A percentile compares a stretch with the other conserved stretches of the same genome.
These are phyloP conservation scores for Zaprionus taronus DNA, from an alignment of 1,140 invertebrate genomes.

Conservation along the genomic window DNA sequence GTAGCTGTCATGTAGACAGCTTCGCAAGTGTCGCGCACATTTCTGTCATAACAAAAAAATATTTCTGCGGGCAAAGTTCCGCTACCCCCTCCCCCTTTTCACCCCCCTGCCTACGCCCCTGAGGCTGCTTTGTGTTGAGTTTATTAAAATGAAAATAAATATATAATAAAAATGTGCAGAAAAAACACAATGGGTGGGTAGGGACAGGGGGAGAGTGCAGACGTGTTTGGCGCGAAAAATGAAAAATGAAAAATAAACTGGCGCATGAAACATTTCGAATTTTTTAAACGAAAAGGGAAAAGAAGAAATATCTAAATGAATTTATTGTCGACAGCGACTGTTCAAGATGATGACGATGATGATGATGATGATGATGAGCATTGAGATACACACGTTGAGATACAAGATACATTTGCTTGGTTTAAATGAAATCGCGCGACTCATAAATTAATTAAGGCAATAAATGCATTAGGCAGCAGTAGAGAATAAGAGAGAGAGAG, in stretches of 20 bases:
- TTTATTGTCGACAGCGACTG: conserved; percentile 57
- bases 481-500: too few relatives aligned
- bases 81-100: background rate
- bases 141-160: conserved; percentile 77
- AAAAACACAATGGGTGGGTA: conserved; percentile 15
- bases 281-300: conserved; percentile 56
- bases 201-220: background rate
- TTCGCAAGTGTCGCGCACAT: conserved; percentile 59
- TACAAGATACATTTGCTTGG: conserved; percentile 32
- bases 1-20: conserved; percentile 20
- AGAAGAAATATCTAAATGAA: conserved; percentile 51
- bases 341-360: conserved; percentile 6
- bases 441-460: conserved; percentile 77
- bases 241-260: conserved; percentile 76
- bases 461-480: conserved; percentile 41
- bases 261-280: conserved; percentile 57
- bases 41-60: conserved; percentile 81
- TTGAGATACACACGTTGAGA: conserved; percentile 20
- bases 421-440: conserved; percentile 64
- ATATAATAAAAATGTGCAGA: conserved; percentile 59
- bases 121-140: conserved; percentile 40
- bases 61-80: conserved; percentile 43
- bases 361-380: conserved; percentile 14
- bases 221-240: conserved; percentile 46
- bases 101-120: background rate